Conservation (phyloP, 2,888 invertebrate species). For the Lepas anatifera region DNA sequence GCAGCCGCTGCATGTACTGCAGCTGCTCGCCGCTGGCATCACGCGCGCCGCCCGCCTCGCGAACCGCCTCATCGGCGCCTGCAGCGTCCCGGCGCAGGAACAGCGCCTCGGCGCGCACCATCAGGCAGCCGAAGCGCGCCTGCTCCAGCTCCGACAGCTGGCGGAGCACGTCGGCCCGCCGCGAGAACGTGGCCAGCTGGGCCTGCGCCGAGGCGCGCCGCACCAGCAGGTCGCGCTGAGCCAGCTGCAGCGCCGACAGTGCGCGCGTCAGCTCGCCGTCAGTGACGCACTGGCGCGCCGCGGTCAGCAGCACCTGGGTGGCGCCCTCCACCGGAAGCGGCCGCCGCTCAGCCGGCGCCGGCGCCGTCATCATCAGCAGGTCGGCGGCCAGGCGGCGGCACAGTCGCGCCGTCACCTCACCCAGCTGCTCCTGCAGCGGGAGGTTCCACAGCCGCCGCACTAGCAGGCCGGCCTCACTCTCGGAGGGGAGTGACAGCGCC, state of each 20-base stretch:
- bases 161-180: background rate
- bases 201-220: background rate
- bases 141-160: background rate
- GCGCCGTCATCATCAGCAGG: background rate
- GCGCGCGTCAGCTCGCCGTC: background rate
- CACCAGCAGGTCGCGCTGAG: background rate
- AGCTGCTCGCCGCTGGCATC: constrained; percentile 1
- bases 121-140: background rate
- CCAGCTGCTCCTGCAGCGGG: background rate
- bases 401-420: background rate
- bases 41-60: background rate
- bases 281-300: background rate
- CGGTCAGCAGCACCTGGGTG: background rate
- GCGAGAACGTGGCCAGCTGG: constrained; percentile 5
- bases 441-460: background rate
- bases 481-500: background rate
- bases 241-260: background rate
- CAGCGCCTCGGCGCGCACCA: constrained; percentile 6
- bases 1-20: background rate
- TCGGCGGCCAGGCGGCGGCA: background rate
- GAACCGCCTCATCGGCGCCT: background rate
- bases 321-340: background rate
- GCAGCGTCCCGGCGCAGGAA: background rate
- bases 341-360: background rate
- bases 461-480: background rate